These are phyloP conservation scores for Hybos culiciformis DNA, from an alignment of 2,888 invertebrate species.

Conservation along the genomic window DNA sequence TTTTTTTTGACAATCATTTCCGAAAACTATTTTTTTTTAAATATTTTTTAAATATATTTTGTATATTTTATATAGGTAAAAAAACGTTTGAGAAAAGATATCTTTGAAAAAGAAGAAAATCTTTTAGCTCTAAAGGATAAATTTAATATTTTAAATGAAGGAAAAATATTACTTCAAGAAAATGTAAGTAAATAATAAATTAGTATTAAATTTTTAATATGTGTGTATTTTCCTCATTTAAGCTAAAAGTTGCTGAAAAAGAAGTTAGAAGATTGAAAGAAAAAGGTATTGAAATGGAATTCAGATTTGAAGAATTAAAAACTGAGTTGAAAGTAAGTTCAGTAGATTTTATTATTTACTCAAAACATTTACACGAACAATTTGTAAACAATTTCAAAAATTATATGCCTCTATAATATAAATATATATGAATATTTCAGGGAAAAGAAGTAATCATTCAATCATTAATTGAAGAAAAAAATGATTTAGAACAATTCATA, in stretches of 20 bases:
- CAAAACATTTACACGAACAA: background rate
- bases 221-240: background rate
- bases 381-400: background rate
- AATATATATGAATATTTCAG: constrained; percentile 14
- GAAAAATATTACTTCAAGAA: constrained; percentile 18
- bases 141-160: constrained; percentile 19
- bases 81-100: constrained; percentile 24
- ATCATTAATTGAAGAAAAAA: constrained; percentile 21
- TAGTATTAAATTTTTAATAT: constrained; percentile 1
- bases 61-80: constrained; percentile 21
- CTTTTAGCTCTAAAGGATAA: constrained; percentile 20
- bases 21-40: too few species aligned
- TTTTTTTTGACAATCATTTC: too few species aligned
- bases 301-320: constrained; percentile 16
- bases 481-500: constrained; percentile 27
- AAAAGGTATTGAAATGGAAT: constrained; percentile 22
- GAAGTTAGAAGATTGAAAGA: constrained; percentile 19
- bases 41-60: too few species aligned
- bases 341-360: background rate
- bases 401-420: constrained; percentile 7
- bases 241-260: constrained; percentile 21
- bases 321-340: constrained; percentile 18
- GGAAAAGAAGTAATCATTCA: constrained; percentile 18
- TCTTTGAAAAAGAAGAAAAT: constrained; percentile 22
- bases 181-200: constrained; percentile 17